Base-by-base conservation (phyloP, 2,113 vertebrate genomes). In the Perca fluviatilis region DNA sequence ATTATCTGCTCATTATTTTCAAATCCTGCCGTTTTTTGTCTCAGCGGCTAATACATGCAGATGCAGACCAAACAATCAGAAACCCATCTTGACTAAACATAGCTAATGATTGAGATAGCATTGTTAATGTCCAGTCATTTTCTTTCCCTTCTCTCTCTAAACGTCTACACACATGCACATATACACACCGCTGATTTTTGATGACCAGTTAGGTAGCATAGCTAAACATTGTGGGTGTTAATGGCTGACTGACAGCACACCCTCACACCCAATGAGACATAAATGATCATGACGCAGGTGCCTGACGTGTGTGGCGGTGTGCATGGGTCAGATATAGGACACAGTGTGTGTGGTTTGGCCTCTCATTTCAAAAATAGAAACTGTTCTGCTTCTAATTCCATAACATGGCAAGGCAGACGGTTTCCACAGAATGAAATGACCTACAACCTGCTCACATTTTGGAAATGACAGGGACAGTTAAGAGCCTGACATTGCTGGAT, bases 401-500 rank as follows among this genome's bases (percentile, higher is more conserved):
- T 56, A 65, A 75, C 86, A 81, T 74, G 68, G 77, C 25, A 63
- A 81, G 53, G 68, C 82, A 80, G 75, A 84, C 80, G 74, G 70
- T 86, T 82, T 83, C 78, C 80, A 82, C 82, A 69, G 89, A 90
- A 83, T 65, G 47, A 74, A 88, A 84, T 73, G 80, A 90, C 87
- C 82, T 86, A 71, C 88, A 87, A 90, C 92, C 91, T 90, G 84
- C 91, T 89, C 79, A 91, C 82, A 88, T 86, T 90, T 87, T 47
- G 54, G 61, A 88, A 85, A 85, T 85, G 84, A 89, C 89, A 83
- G 76, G 80, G 68, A 77, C 6, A n/a, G 77, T 82, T 82, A 81
- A 83, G 80, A 89, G 74, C 16, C 77, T 43, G 74, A 73, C 84
- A 70, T 66, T 6, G 40, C 78, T 19, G 54, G 65, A 82, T 71